Base-by-base conservation (phyloP, 2,797 vertebrate species). In the Hippoglossus hippoglossus region DNA sequence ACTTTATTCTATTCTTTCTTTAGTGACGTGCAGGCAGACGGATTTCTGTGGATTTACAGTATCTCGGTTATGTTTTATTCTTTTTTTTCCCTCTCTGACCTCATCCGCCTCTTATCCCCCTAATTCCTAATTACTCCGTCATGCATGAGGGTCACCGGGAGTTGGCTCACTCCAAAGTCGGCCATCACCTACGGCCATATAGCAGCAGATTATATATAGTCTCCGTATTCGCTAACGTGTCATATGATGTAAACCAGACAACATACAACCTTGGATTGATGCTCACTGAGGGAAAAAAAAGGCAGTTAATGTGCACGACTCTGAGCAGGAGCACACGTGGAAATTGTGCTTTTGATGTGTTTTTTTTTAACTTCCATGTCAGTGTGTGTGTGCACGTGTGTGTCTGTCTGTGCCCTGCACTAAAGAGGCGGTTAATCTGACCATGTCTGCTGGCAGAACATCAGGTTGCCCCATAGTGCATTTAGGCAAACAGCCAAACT, bases 361-460 rank as follows among this genome's bases (percentile, higher is more conserved):
- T 11, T 22, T 66, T 44, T 51, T 73, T 61, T 50, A 39, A 57
- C 49, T 1, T 1, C 56, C 31, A 18, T 19, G 9, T 3, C 6
- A 71, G 55, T 67, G 64, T 47, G 56, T 53, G 26, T 0, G 8
- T 18, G 12, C 18, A 6, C 44, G n/a, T n/a, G 56, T 51, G 51
- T 50, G 13, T 65, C 26, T 49, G 15, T 67, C n/a, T 51, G 64
- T 31, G 8, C 28, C 16, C 16, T 60, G 71, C 6, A 55, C 63
- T 83, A 83, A 87, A 80, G 70, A 81, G 82, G 71, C 76, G 67
- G 69, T 89, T 85, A 80, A 89, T 90, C 82, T 79, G 79, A 80
- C 72, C 77, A 50, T 85, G 80, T 87, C 73, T 83, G 57, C 80
- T 86, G 83, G 81, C 83, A 77, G 87, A 77, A 83, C 82, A 84